Percentiles rank a stretch among this genome's conserved stretches.
Evolutionary conservation across 1,140 invertebrate species (phyloP).

Genomic region (Zaprionus camerounensis): DNA sequence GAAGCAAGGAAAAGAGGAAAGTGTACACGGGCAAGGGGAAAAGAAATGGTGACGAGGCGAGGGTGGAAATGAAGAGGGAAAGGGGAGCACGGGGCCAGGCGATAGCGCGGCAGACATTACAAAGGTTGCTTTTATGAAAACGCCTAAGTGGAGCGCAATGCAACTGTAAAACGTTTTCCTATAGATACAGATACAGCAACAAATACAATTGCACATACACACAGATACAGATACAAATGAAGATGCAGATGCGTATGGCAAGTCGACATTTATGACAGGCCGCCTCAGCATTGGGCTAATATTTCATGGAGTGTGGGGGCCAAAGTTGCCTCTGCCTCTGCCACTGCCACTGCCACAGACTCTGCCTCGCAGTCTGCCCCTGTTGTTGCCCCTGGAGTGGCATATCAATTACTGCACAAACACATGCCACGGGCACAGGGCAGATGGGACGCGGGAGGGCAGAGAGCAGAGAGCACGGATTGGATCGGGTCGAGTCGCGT

Average conservation of each 20-base stretch:
- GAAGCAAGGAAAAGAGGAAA: no score
- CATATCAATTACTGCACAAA: conserved; percentile 81
- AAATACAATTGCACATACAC: conserved; percentile 15
- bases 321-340: conserved; percentile 24
- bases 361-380: conserved; percentile 12
- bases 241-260: conserved; percentile 25
- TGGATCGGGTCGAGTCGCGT: conserved; percentile 10
- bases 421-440: conserved; percentile 59
- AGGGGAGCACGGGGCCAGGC: neutral
- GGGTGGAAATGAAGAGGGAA: neutral
- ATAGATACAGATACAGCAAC: conserved; percentile 53
- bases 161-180: conserved; percentile 79
- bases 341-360: neutral
- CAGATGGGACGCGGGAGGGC: neutral
- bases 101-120: conserved; percentile 62
- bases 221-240: conserved; percentile 24
- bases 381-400: conserved; percentile 48
- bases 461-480: conserved; percentile 1
- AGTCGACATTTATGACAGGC: conserved; percentile 72
- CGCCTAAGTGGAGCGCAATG: conserved; percentile 76
- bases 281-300: conserved; percentile 65
- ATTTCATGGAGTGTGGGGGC: conserved; percentile 71
- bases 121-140: conserved; percentile 83
- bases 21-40: neutral
- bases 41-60: neutral